Conservation (phyloP, 2,888 invertebrate species). For the Drosophila nigritarsus region DNA sequence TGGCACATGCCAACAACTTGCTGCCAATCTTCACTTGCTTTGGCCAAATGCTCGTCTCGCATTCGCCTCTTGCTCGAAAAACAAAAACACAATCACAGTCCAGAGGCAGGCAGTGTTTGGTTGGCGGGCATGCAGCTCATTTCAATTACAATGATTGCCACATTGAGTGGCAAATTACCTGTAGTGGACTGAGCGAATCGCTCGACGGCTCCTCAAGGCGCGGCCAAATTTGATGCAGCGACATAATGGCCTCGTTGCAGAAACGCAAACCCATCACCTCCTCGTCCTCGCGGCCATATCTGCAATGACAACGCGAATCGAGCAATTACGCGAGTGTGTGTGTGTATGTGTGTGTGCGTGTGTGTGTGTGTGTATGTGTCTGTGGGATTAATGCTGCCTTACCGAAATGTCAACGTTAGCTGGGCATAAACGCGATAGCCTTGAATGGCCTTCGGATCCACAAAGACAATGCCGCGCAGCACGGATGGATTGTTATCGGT, state of each 20-base stretch:
- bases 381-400: constrained; percentile 62
- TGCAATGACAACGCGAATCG: constrained; percentile 77
- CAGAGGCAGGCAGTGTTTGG: neutral
- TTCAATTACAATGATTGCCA: constrained; percentile 52
- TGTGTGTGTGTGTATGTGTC: neutral
- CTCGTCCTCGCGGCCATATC: constrained; percentile 98
- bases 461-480: constrained; percentile 95
- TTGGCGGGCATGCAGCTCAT: constrained; percentile 19
- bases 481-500: constrained; percentile 90
- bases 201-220: constrained; percentile 87
- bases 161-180: constrained; percentile 86
- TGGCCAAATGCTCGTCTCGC: constrained; percentile 29
- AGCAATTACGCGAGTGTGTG: constrained; percentile 16
- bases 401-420: constrained; percentile 96
- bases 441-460: constrained; percentile 93
- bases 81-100: constrained; percentile 4
- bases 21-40: constrained; percentile 18
- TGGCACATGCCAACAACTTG: constrained; percentile 6
- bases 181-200: constrained; percentile 88
- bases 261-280: constrained; percentile 99
- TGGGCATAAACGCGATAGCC: constrained; percentile 94
- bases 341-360: neutral
- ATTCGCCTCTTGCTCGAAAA: constrained; percentile 14
- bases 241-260: constrained; percentile 98
- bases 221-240: constrained; percentile 94